Evolutionary conservation across 2,888 invertebrate species (phyloP).

Genomic region (Nephrotoma flavescens): DNA sequence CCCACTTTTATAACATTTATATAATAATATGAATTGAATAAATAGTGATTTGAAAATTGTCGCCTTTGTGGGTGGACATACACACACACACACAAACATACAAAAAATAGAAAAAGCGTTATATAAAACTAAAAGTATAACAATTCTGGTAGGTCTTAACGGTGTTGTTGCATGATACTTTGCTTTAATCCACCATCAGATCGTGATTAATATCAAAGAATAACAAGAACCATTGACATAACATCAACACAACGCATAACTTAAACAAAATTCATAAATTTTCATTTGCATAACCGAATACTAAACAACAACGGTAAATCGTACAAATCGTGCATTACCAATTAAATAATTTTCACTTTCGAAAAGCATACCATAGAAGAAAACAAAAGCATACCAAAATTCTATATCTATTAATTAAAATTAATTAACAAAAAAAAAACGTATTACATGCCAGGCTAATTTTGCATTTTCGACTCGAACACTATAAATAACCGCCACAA

Average conservation of each 20-base stretch:
- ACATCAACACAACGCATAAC: not conserved
- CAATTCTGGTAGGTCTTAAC: not conserved
- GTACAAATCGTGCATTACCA: not conserved
- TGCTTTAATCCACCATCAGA: not conserved
- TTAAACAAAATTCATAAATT: not conserved
- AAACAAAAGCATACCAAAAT: not conserved
- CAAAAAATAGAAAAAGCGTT: not conserved
- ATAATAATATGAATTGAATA: not conserved
- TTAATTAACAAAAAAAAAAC: not conserved
- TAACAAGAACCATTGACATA: not conserved
- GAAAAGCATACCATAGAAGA: not conserved
- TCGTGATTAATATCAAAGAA: not conserved
- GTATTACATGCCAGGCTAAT: not conserved
- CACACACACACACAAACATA: not conserved
- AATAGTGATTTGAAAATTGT: not conserved
- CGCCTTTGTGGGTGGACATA: not conserved
- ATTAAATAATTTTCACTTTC: not conserved
- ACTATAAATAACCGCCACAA: not conserved
- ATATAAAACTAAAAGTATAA: not conserved
- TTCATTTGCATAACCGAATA: not conserved
- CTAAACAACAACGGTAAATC: not conserved
- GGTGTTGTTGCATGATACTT: not conserved
- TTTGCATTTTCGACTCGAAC: not conserved
- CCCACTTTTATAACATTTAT: not conserved
- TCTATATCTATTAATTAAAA: not conserved